Percentiles rank a stretch among this genome's conserved stretches.
Conservation (phyloP, 1,140 invertebrate genomes). For the Medauroidea extradentata region DNA sequence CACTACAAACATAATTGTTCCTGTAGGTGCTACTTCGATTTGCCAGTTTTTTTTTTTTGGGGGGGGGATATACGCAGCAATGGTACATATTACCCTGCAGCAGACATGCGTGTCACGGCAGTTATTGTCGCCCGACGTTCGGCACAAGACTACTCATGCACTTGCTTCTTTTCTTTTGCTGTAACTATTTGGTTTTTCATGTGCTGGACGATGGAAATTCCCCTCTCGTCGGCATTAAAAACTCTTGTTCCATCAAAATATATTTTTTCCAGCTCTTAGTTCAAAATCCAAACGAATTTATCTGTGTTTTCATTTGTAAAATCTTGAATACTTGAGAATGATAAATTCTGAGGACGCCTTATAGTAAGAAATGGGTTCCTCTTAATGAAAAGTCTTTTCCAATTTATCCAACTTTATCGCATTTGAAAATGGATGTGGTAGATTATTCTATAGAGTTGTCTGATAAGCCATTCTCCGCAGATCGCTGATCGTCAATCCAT, state of each 20-base stretch:
- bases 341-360: neutral
- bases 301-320: neutral
- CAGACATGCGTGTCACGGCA: slow-evolving; percentile 33
- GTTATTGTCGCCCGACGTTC: slow-evolving; percentile 36
- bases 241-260: slow-evolving; percentile 15
- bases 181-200: slow-evolving; percentile 28
- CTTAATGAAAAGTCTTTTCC: neutral
- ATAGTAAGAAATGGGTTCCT: neutral
- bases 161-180: slow-evolving; percentile 24
- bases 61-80: slow-evolving; percentile 35
- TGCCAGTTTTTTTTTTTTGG: slow-evolving; percentile 26
- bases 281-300: neutral
- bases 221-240: slow-evolving; percentile 20
- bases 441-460: slow-evolving; percentile 28
- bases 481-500: slow-evolving; percentile 24
- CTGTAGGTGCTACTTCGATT: slow-evolving; percentile 21
- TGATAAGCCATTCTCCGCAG: slow-evolving; percentile 25
- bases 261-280: slow-evolving; percentile 11
- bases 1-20: slow-evolving; percentile 28
- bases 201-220: slow-evolving; percentile 12
- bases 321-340: neutral
- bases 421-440: neutral
- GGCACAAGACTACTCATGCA: slow-evolving; percentile 20
- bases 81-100: slow-evolving; percentile 31
- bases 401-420: neutral